Evolutionary conservation across 1,140 invertebrate species (phyloP).

Genomic region (Calliphora vicina): DNA sequence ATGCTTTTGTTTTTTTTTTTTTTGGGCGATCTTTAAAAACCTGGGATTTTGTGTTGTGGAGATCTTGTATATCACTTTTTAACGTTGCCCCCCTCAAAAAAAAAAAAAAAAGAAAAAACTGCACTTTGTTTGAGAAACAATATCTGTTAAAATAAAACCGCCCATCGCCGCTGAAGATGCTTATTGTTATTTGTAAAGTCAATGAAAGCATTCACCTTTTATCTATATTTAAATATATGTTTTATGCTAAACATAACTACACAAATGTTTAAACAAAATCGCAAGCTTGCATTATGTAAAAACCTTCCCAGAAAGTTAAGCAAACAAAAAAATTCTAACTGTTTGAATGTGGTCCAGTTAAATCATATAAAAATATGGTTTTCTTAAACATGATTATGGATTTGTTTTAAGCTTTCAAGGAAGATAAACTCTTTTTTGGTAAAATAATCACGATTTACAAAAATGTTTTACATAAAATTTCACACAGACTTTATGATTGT

Average conservation of each 20-base stretch:
- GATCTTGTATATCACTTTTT: slow-evolving; percentile 21
- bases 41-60: background rate
- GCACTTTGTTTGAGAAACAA: background rate
- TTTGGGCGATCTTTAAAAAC: background rate
- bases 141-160: slow-evolving; percentile 37
- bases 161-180: slow-evolving; percentile 37
- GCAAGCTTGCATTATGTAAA: background rate
- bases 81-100: background rate
- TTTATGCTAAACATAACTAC: background rate
- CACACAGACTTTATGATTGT: slow-evolving; percentile 29
- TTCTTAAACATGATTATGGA: background rate
- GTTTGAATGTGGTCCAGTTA: slow-evolving; percentile 36
- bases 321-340: background rate
- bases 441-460: slow-evolving; percentile 26
- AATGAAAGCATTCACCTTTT: slow-evolving; percentile 34
- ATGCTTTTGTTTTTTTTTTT: background rate
- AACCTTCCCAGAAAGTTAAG: background rate
- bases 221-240: background rate
- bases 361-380: slow-evolving; percentile 31
- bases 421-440: background rate
- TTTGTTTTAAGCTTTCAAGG: background rate
- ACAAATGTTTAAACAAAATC: background rate
- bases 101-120: background rate
- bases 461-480: slow-evolving; percentile 38
- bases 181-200: slow-evolving; percentile 36